A percentile compares a stretch with the other conserved stretches of the same genome.
phyloP scores from a whole-genome alignment of 2,888 invertebrate species.

The Andrena hattorfiana region DNA sequence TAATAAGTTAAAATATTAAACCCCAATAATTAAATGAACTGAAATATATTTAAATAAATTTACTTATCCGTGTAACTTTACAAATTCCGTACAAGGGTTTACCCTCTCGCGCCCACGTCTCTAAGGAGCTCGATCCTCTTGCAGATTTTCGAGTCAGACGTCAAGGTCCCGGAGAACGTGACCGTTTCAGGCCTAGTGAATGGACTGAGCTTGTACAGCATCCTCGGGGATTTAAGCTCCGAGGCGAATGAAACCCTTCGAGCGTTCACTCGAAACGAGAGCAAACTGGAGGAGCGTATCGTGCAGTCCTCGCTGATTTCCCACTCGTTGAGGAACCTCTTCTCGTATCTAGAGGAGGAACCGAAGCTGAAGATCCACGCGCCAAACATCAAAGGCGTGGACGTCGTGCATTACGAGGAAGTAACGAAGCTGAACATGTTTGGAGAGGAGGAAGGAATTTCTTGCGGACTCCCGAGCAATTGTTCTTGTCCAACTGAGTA shows the following conservation, averaged over 20 bases:
- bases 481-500: constrained; percentile 75
- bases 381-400: constrained; percentile 64
- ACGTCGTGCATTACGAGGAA: constrained; percentile 50
- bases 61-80: no score
- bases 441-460: constrained; percentile 60
- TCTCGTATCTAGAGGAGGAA: constrained; percentile 76
- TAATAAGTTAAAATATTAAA: no score
- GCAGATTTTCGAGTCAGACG: constrained; percentile 70
- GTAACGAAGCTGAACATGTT: constrained; percentile 72
- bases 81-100: no score
- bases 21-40: not conserved
- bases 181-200: constrained; percentile 68
- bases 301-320: constrained; percentile 24
- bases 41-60: not conserved
- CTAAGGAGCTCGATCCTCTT: not conserved
- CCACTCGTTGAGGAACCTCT: constrained; percentile 51
- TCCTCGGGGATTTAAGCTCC: constrained; percentile 25
- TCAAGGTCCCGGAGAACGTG: constrained; percentile 50
- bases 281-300: constrained; percentile 57
- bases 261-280: constrained; percentile 41
- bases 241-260: not conserved
- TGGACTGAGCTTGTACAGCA: constrained; percentile 40
- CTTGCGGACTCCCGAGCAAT: constrained; percentile 70
- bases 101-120: no score
- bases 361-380: constrained; percentile 62